Evolutionary conservation across 1,140 invertebrate genomes (phyloP).

Genomic region (Macrobrachium rosenbergii): DNA sequence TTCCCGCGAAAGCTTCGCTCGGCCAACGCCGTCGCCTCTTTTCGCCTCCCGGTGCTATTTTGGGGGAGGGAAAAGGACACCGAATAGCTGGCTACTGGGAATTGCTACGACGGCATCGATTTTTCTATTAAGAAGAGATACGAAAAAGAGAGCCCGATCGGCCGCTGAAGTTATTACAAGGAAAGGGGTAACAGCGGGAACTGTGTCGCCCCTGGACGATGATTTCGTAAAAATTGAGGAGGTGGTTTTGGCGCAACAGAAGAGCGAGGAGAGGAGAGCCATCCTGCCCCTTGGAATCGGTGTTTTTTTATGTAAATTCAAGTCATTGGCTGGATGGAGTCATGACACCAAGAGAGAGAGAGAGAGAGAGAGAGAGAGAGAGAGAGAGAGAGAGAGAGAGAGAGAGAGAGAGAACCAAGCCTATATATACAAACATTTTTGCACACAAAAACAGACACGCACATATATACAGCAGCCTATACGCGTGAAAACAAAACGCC

Average conservation of each 20-base stretch:
- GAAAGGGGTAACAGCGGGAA: neutral
- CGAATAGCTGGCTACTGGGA: neutral
- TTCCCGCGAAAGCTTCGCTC: too few species aligned
- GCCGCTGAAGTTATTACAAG: too few species aligned
- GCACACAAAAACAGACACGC: too few species aligned
- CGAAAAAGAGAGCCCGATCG: too few species aligned
- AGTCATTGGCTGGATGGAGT: constrained; percentile 43
- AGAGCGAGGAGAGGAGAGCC: neutral
- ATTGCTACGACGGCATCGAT: too few species aligned
- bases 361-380: neutral
- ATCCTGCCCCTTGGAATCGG: neutral
- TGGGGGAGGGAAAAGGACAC: neutral
- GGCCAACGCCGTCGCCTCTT: too few species aligned
- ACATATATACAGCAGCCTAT: too few species aligned
- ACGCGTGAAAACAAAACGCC: too few species aligned
- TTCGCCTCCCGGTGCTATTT: neutral
- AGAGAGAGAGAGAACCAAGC: neutral
- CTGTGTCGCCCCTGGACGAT: neutral
- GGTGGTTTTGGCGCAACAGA: neutral
- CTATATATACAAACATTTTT: too few species aligned
- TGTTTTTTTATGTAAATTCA: constrained; percentile 39
- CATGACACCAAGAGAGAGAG: neutral
- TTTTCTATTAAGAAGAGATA: too few species aligned
- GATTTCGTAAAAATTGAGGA: neutral
- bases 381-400: neutral